These are phyloP conservation scores for Neostethus bicornis DNA, from an alignment of 2,797 vertebrate species.

Conservation along the genomic window DNA sequence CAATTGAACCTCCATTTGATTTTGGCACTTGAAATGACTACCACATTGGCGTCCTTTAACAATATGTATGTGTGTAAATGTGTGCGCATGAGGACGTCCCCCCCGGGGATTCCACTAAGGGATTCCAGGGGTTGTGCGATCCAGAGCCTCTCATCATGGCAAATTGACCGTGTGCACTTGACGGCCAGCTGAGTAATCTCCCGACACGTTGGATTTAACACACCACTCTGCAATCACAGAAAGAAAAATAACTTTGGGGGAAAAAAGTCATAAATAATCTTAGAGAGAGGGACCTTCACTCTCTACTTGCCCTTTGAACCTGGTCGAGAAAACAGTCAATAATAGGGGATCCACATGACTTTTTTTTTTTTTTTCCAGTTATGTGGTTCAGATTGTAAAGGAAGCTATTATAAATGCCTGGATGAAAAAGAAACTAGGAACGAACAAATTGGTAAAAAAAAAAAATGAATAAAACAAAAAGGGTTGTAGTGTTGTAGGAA, in stretches of 20 bases:
- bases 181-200: slow-evolving; percentile 79
- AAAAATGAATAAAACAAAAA: slow-evolving; percentile 40
- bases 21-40: slow-evolving; percentile 80
- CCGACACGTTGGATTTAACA: slow-evolving; percentile 76
- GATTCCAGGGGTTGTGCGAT: slow-evolving; percentile 72
- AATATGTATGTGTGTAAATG: slow-evolving; percentile 20
- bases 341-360: slow-evolving; percentile 59
- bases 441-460: slow-evolving; percentile 30
- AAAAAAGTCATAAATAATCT: slow-evolving; percentile 79
- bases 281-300: slow-evolving; percentile 70
- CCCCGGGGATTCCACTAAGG: slow-evolving; percentile 60
- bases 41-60: slow-evolving; percentile 73
- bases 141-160: slow-evolving; percentile 74
- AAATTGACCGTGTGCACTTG: slow-evolving; percentile 79
- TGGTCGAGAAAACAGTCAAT: slow-evolving; percentile 73
- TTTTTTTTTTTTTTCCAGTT: slow-evolving; percentile 56
- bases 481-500: slow-evolving; percentile 34
- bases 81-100: slow-evolving; percentile 22
- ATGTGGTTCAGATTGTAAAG: slow-evolving; percentile 66
- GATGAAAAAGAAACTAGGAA: slow-evolving; percentile 53
- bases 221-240: slow-evolving; percentile 75
- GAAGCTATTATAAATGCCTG: slow-evolving; percentile 54
- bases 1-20: slow-evolving; percentile 80
- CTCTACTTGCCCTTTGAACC: slow-evolving; percentile 76
- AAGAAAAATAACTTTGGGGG: slow-evolving; percentile 79